phyloP scores from a whole-genome alignment of 2,113 vertebrate genomes.

The Paratilapia polleni region DNA sequence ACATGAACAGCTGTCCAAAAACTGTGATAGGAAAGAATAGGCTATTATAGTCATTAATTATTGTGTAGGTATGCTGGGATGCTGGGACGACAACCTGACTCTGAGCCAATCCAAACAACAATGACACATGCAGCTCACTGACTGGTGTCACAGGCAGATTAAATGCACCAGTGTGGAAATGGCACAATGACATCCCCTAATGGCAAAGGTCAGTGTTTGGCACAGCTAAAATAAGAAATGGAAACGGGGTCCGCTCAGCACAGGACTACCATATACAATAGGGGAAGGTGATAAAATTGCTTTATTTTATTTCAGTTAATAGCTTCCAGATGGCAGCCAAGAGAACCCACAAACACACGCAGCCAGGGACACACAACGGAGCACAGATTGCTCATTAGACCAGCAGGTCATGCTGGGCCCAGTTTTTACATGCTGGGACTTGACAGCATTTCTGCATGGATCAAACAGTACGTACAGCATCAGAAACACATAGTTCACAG shows the following conservation, averaged over 20 bases:
- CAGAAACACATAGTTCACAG: slow-evolving; percentile 4
- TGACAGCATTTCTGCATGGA: slow-evolving; percentile 47
- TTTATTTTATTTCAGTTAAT: slow-evolving; percentile 63
- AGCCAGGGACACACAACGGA: background rate
- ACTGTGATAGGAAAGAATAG: background rate
- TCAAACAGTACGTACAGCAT: slow-evolving; percentile 39
- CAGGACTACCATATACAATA: slow-evolving; percentile 35
- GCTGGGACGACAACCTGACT: slow-evolving; percentile 42
- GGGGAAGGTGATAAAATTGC: slow-evolving; percentile 31
- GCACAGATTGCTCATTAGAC: slow-evolving; percentile 68
- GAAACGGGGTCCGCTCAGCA: background rate
- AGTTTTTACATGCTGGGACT: slow-evolving; percentile 60
- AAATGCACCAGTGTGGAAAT: slow-evolving; percentile 40
- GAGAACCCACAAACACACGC: slow-evolving; percentile 14
- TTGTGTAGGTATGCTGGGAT: slow-evolving; percentile 29
- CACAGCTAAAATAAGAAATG: slow-evolving; percentile 22
- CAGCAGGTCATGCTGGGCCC: slow-evolving; percentile 69
- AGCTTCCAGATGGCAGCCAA: slow-evolving; percentile 58
- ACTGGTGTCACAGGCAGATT: slow-evolving; percentile 43
- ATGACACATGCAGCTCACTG: slow-evolving; percentile 31
- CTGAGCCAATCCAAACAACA: slow-evolving; percentile 55
- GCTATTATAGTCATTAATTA: slow-evolving; percentile 29
- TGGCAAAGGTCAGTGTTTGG: slow-evolving; percentile 58
- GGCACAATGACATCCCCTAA: slow-evolving; percentile 49
- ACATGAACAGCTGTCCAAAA: background rate